Evolutionary conservation across 1,140 invertebrate species (phyloP), one percentile per base, ranked within the genome.

Genomic region (Melitaea cinxia): DNA sequence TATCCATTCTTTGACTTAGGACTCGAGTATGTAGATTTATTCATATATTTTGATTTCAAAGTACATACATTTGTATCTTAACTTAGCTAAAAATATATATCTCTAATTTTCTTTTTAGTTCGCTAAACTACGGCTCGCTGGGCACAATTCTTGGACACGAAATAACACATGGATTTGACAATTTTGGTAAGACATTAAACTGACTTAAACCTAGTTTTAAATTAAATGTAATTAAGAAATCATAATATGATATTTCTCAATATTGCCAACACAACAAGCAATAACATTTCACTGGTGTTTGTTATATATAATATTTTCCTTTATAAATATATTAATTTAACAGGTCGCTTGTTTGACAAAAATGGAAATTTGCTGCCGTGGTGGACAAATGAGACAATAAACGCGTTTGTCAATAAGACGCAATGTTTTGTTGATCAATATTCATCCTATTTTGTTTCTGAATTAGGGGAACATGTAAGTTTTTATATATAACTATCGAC

Each of bases 381-480:
- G 97, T 99, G 98, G 98, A 94, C 94, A 3, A 94, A 96, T 66
- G 78, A 91, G n/a, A 96, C 95, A 0, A 93, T 95, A 23, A 70
- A 85, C 0, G 88, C 87, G 14, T 97, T 95, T 65, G 92, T 94
- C 33, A 92, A 96, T 28, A 94, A 94, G 69, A 94, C 95, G 0
- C 89, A 95, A 61, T 99, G 98, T 83, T 98, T 98, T 73, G 92
- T 99, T 19, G 92, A 97, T 23, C 97, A 99, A 75, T 99, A 99
- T 74, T 94, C 94, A 49, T 93, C 93, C 33, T 98, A 95, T 80
- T 95, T 95, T 60, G 72, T 95, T 1, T 82, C 92, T 5, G 92
- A 93, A 71, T 73, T 95, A 15, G 89, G 91, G 33, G 83, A 92
- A 80, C 89, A 93, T 80, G 94, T 94, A 75, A 91, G 90, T 7